Evolutionary conservation across 1,140 invertebrate genomes (phyloP).

Genomic region (Zaprionus taronus): DNA sequence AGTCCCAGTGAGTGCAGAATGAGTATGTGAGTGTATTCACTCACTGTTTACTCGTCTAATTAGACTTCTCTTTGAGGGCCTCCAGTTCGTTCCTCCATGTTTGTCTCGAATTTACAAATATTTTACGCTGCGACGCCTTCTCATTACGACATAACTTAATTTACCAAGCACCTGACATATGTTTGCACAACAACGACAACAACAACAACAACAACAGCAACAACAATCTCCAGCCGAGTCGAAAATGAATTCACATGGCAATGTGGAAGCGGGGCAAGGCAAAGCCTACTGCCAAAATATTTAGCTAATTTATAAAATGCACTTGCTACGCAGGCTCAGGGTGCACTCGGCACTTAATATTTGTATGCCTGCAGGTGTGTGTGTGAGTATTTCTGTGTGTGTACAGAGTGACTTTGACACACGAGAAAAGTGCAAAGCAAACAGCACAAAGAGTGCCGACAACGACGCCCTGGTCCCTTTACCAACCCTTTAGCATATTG

Average conservation of each 20-base stretch:
- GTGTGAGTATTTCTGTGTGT: slow-evolving; percentile 2
- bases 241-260: slow-evolving; percentile 40
- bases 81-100: slow-evolving; percentile 28
- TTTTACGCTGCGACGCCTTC: slow-evolving; percentile 49
- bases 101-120: slow-evolving; percentile 49
- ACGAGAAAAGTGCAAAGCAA: slow-evolving; percentile 55
- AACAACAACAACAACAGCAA: slow-evolving; percentile 27
- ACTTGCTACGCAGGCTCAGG: slow-evolving; percentile 21
- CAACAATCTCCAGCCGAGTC: slow-evolving; percentile 13
- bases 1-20: not conserved
- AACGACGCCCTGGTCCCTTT: not conserved
- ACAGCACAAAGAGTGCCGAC: slow-evolving; percentile 41
- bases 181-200: slow-evolving; percentile 51
- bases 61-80: slow-evolving; percentile 29
- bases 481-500: not conserved
- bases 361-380: not conserved
- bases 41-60: slow-evolving; percentile 37
- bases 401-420: slow-evolving; percentile 49
- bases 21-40: not conserved
- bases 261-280: slow-evolving; percentile 7
- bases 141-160: slow-evolving; percentile 51
- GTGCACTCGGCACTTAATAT: not conserved
- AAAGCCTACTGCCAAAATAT: slow-evolving; percentile 59
- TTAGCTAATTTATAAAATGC: slow-evolving; percentile 75
- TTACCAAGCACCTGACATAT: slow-evolving; percentile 30